Evolutionary conservation across 2,888 invertebrate species (phyloP), one percentile per base, ranked within the genome.

Genomic region (Elgonia sp.): DNA sequence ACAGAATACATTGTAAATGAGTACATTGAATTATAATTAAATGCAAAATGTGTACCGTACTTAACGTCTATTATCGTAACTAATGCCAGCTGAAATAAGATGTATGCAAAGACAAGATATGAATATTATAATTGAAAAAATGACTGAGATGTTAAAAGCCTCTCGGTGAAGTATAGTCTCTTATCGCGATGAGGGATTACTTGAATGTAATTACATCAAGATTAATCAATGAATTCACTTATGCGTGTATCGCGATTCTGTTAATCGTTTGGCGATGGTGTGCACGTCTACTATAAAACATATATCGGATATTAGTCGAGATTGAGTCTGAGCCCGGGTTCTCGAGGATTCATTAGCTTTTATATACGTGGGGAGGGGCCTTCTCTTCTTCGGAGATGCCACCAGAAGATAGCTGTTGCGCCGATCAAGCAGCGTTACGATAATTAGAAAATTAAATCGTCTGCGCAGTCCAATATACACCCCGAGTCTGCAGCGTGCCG

Each of bases 301-400:
- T n/a, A n/a, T n/a, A n/a, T 91, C 91, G 93, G 92, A 93, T 94
- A 93, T 94, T 92, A 92, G 93, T 92, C 87, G 92, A 93, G 93
- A 94, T 93, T 92, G 92, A 92, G 29, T 29, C 29, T 29, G 3
- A 29, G 29, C 29, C 29, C 29, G 29, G 29, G 29, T 29, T 29
- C 29, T 29, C 29, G 29, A 5, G 29, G 29, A 29, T 29, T 29
- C 29, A 29, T 29, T 29, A 29, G 29, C 29, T 29, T 29, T 1
- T 29, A 29, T 29, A 29, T 29, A 29, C 1, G 29, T 29, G 5
- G 29, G 29, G 29, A 29, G 29, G 29, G 1, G 29, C 29, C 29
- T 29, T n/a, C n/a, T n/a, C n/a, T n/a, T n/a, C n/a, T n/a, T 29
- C 29, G 29, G 29, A 29, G 29, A 29, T 29, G 29, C 29, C 29